A percentile compares a stretch with the other conserved stretches of the same genome.
These are phyloP conservation scores for Babyrousa celebensis DNA, from an alignment of 2,797 vertebrate species.

Conservation along the genomic window DNA sequence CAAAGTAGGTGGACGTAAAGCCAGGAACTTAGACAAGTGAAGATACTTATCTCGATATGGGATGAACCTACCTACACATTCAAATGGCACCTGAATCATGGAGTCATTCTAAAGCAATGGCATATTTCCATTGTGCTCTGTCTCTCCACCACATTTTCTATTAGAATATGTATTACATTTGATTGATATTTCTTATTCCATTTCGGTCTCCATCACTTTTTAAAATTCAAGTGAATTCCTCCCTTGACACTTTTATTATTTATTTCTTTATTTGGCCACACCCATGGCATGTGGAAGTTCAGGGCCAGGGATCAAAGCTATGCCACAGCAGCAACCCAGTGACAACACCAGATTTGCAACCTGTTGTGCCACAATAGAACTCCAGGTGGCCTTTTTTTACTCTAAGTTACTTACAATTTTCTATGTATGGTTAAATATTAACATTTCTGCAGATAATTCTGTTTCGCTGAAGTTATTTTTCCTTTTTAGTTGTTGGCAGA, in stretches of 20 bases:
- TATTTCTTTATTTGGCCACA: no score
- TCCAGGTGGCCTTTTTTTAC: not conserved
- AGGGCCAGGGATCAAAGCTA: no score
- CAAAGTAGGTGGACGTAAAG: not conserved
- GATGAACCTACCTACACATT: not conserved
- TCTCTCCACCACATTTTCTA: not conserved
- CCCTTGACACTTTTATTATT: no score
- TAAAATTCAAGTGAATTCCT: no score
- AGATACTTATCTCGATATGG: not conserved
- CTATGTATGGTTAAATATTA: not conserved
- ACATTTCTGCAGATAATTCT: not conserved
- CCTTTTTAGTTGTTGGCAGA: not conserved
- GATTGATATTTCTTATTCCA: not conserved
- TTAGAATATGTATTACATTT: not conserved
- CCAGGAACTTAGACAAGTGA: not conserved
- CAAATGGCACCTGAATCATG: not conserved
- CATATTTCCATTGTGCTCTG: not conserved
- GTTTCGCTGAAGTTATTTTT: not conserved
- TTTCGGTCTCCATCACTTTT: not conserved
- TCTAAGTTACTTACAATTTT: not conserved
- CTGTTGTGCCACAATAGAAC: no score
- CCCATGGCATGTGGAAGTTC: no score
- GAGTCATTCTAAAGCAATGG: not conserved
- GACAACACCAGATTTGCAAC: no score
- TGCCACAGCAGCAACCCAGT: no score